Evolutionary conservation across 1,140 invertebrate species (phyloP), one percentile per base, ranked within the genome.

Genomic region (Magallana gigas): DNA sequence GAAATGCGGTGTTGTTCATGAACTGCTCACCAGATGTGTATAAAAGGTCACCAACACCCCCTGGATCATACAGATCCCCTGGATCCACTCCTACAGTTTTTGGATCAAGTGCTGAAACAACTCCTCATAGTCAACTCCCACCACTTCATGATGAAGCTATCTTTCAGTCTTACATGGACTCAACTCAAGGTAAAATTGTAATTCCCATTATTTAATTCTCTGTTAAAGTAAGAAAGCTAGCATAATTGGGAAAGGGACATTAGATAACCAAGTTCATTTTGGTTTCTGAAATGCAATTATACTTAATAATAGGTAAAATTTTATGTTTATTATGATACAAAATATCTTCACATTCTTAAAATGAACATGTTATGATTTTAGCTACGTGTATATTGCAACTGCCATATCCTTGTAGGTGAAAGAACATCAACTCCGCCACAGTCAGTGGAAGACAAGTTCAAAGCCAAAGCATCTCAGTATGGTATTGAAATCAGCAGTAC

Each of bases 401-500:
- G 36, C 5, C 36, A 48, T 48, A 48, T 48, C 36, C 36, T 48
- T 5, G 5, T 48, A 57, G 84, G 57, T 68, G 11, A 29, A 62
- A 64, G 83, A 36, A 60, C 48, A 29, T n/a, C 83, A 11, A 56
- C 57, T 8, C 36, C 84, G 18, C 68, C 84, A n/a, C n/a, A 62
- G 68, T 68, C 84, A n/a, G 60, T 62, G 4, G 84, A 85, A 36
- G 84, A 71, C 18, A 57, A 68, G 18, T 85, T 85, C 60, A 85
- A 85, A 57, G 84, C 84, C 11, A 85, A 85, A 60, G 84, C 84
- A 23, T 85, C 60, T 5, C 18, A 57, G 84, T 85, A 85, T 85
- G 84, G 84, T 14, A 85, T 85, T 68, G 84, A 85, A 36, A 85
- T 85, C n/a, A 68, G 84, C 68, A 85, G 36, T 23, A 85, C 48